phyloP scores from a whole-genome alignment of 2,888 invertebrate genomes.

The Helleia helle region DNA sequence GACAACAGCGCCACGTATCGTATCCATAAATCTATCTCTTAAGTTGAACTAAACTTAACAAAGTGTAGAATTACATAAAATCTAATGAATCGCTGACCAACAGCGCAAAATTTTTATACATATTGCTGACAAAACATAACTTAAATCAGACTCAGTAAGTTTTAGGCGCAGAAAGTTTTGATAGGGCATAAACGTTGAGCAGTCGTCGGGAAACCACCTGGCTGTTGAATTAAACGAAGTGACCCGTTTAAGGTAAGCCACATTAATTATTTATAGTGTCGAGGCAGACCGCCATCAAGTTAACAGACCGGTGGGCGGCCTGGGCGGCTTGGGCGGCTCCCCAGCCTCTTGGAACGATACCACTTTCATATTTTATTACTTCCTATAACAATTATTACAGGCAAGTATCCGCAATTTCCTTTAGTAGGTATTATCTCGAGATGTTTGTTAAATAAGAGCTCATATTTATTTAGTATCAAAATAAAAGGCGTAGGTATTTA shows the following conservation, averaged over 20 bases:
- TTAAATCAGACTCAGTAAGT: no score
- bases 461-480: no score
- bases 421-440: no score
- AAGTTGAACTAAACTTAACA: no score
- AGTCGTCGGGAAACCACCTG: background rate
- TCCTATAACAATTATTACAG: background rate
- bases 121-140: no score
- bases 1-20: no score
- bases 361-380: background rate
- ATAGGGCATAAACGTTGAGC: background rate
- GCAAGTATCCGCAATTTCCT: background rate
- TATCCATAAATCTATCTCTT: no score
- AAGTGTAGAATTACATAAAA: no score
- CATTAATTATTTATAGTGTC: constrained; percentile 6
- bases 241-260: constrained; percentile 2
- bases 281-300: background rate
- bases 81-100: no score
- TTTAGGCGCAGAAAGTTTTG: background rate
- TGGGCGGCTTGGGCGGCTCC: background rate
- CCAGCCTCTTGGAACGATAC: background rate
- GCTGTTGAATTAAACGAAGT: background rate
- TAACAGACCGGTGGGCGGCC: background rate
- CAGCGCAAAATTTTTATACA: no score
- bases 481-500: no score
- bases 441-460: no score